Percentiles rank a stretch among this genome's conserved stretches.
Evolutionary conservation across 2,888 invertebrate species (phyloP).

Genomic region (Epinotia demarniana): DNA sequence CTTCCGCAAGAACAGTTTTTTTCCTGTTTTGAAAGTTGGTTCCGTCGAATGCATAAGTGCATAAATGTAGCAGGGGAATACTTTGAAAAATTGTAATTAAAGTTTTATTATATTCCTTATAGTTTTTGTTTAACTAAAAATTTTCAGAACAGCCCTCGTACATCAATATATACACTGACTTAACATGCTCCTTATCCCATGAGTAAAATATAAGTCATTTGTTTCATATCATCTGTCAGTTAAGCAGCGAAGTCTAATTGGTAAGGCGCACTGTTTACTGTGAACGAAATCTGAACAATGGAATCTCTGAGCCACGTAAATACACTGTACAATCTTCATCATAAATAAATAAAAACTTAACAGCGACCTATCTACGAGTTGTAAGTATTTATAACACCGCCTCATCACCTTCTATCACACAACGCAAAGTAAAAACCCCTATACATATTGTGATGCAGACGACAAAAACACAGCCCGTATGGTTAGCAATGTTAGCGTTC

Average conservation of each 20-base stretch:
- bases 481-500: slow-evolving; percentile 37
- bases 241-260: neutral
- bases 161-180: neutral
- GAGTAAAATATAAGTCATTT: neutral
- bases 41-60: no score
- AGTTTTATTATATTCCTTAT: no score
- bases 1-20: no score
- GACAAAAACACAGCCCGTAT: slow-evolving; percentile 52
- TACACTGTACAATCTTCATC: neutral
- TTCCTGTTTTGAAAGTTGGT: no score
- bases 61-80: no score
- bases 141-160: no score
- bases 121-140: no score
- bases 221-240: no score
- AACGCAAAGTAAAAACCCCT: slow-evolving; percentile 48
- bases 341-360: slow-evolving; percentile 38
- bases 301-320: neutral
- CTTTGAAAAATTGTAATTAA: no score
- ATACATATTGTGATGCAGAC: slow-evolving; percentile 69
- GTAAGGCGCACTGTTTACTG: neutral
- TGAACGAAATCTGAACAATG: neutral
- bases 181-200: neutral
- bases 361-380: slow-evolving; percentile 35
- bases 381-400: slow-evolving; percentile 30
- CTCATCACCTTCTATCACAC: slow-evolving; percentile 34